Base-by-base conservation (phyloP, 2,888 invertebrate species). In the Fabriciana adippe region DNA sequence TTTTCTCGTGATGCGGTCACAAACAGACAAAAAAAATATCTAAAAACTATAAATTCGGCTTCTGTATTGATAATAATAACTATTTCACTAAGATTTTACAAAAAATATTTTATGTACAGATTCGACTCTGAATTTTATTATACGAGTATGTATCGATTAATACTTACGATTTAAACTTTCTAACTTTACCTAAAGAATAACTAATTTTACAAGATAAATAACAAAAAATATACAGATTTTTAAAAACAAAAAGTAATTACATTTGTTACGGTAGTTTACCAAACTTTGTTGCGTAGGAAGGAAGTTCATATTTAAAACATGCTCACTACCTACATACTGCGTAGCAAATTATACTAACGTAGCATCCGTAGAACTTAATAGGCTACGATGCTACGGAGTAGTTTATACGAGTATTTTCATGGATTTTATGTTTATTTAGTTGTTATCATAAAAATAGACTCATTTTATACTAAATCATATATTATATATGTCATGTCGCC, bases 281-380 rank as follows among this genome's bases (percentile, higher is more conserved):
- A 26, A 48, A 59, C 26, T 26, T 59, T 48, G 47, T 21, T 59
- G 48, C 59, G 59, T 26, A n/a, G 14, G 41, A 56, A 41, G 57
- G n/a, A 6, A 48, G 47, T 48, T 48, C 47, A 59, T 59, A 59
- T 59, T 59, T 48, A 59, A 59, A 48, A 59, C 47, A 59, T 41
- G 51, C 35, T 41, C 50, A 15, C 15, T 51, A 41, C 51, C 15
- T 41, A 51, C 51, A 21, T 26, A 41, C 35, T 61, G 50, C 50
- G 61, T 61, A 61, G 61, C 41, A 51, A 50, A 53, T 61, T 26
- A 18, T 41, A 15, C 31, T 53, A 18, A 18, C 41, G 61, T 61
- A 61, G 61, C 61, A 21, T 21, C 14, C 26, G 50, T 53, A 11
- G 14, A 21, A 21, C 21, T 57, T 31, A 21, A 26, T 15, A 47